Conservation (phyloP, 1,140 invertebrate species). For the Wasmannia auropunctata region DNA sequence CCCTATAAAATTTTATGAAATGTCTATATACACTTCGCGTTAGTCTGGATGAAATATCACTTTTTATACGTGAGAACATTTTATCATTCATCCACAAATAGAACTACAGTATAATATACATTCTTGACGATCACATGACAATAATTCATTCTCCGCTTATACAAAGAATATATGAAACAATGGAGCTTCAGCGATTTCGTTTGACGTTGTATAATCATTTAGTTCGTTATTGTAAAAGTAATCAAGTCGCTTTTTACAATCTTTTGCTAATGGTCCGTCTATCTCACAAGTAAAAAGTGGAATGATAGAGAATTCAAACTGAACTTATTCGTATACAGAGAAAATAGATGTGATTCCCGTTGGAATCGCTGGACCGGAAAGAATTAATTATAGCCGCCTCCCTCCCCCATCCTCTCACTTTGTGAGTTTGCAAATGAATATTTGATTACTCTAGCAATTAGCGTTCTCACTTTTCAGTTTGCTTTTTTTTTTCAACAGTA, state of each 20-base stretch:
- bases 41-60: neutral
- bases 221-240: neutral
- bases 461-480: conserved; percentile 30
- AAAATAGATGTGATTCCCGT: conserved; percentile 46
- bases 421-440: conserved; percentile 50
- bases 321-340: neutral
- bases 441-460: conserved; percentile 56
- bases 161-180: neutral
- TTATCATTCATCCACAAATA: neutral
- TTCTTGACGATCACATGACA: neutral
- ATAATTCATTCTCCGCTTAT: neutral
- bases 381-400: conserved; percentile 46
- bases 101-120: neutral
- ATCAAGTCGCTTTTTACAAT: neutral
- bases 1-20: conserved; percentile 5
- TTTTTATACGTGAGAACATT: neutral
- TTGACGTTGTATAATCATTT: neutral
- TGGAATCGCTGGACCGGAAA: conserved; percentile 35
- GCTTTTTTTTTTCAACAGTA: conserved; percentile 4
- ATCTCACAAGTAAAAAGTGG: neutral
- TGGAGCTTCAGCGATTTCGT: neutral
- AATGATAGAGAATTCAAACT: conserved; percentile 13
- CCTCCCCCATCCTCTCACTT: neutral
- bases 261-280: neutral
- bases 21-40: neutral